Evolutionary conservation across 2,888 invertebrate genomes (phyloP).

Genomic region (Myopa testacea): DNA sequence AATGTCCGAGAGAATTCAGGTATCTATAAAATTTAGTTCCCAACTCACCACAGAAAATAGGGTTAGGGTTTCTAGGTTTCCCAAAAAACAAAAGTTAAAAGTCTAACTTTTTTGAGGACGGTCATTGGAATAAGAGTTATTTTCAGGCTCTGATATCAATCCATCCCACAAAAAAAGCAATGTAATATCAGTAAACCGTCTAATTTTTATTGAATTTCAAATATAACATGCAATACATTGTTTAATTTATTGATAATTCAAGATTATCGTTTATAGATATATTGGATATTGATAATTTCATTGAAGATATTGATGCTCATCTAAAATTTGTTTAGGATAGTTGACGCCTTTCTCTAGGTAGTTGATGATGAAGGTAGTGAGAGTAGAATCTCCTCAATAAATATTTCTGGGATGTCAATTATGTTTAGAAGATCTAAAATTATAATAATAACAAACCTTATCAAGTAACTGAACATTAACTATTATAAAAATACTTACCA

Average conservation of each 20-base stretch:
- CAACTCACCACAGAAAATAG: too few species aligned
- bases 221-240: not conserved
- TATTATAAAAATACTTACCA: slow-evolving; percentile 69
- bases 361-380: slow-evolving; percentile 60
- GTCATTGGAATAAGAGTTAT: too few species aligned
- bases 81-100: too few species aligned
- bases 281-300: slow-evolving; percentile 3
- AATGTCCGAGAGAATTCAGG: too few species aligned
- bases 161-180: too few species aligned
- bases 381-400: slow-evolving; percentile 62
- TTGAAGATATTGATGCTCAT: not conserved
- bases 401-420: slow-evolving; percentile 65
- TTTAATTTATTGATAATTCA: slow-evolving; percentile 14
- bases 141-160: too few species aligned
- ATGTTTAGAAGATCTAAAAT: slow-evolving; percentile 61
- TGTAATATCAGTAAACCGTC: not conserved
- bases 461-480: not conserved
- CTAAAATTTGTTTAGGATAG: not conserved
- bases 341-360: not conserved
- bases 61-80: too few species aligned
- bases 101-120: too few species aligned
- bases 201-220: not conserved
- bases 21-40: too few species aligned
- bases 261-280: not conserved
- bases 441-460: slow-evolving; percentile 57